phyloP scores from a whole-genome alignment of 2,797 vertebrate species.

The Chloroceryle inda region DNA sequence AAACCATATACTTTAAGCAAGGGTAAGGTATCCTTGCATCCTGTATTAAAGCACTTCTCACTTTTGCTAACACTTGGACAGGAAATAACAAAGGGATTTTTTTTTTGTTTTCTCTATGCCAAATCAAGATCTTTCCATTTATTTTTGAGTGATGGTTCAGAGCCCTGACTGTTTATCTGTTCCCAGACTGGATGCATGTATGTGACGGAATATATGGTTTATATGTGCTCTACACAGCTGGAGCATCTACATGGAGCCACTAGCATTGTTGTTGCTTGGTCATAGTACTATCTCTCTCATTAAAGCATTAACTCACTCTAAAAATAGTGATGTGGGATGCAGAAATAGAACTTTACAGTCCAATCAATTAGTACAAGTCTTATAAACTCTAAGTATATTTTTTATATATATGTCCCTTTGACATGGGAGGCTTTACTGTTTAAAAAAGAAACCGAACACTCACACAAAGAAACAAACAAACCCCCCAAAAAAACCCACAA shows the following conservation, averaged over 20 bases:
- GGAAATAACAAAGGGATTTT: background rate
- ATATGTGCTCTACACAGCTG: background rate
- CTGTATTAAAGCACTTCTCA: background rate
- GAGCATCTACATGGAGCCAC: background rate
- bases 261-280: background rate
- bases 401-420: too few species aligned
- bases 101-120: background rate
- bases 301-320: background rate
- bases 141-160: background rate
- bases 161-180: accelerated
- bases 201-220: background rate
- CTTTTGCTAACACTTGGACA: background rate
- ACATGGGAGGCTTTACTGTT: too few species aligned
- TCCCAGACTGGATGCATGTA: background rate
- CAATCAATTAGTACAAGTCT: background rate
- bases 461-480: background rate
- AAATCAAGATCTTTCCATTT: background rate
- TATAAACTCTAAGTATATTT: background rate
- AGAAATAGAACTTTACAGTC: background rate
- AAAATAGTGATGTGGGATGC: background rate
- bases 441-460: background rate
- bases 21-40: background rate
- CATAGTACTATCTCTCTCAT: background rate
- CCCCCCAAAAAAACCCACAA: background rate
- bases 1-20: background rate